Evolutionary conservation across 1,140 invertebrate species (phyloP), one percentile per base, ranked within the genome.

Genomic region (Leptopilina boulardi): DNA sequence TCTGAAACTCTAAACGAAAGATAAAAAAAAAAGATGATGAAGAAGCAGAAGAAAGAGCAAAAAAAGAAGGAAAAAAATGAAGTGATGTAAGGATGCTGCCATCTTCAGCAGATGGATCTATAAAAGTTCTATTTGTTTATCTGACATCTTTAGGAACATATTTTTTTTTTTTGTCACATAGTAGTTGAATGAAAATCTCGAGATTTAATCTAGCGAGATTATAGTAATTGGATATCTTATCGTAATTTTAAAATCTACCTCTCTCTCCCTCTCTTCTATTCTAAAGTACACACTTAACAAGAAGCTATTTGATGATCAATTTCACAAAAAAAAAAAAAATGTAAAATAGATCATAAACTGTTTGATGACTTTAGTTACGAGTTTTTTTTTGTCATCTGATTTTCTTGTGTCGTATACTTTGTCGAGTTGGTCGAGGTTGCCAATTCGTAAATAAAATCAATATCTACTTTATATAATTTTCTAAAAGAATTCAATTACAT

Each of bases 11-110:
- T 19, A 18, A 70, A 73, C 81, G 75, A 51, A 59, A 19, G 77
- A 71, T 80, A 83, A 86, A 84, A 84, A 86, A 86, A 84, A 85
- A 85, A 83, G 84, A 44, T 3, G 80, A 83, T 85, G 83, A 84
- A 87, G 85, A 85, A 85, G 85, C 81, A 84, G 85, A 86, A 82
- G 78, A 71, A 82, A 71, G 18, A 72, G 38, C 21, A 66, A 70
- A 71, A 70, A 51, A 75, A 56, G 75, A 75, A 76, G 75, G 19
- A 71, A 54, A 66, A 80, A 79, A 76, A 76, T 76, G 47, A 76
- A 38, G 21, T 80, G 73, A 80, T 77, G 70, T 75, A 77, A 82
- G 76, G 74, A 75, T 18, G 13, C 41, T 71, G 54, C 23, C 8
- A 19, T 41, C 44, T 18, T 66, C 42, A 70, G 34, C 75, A 76